Conservation (phyloP, 2,113 vertebrate species). For the Prolemur simus region DNA sequence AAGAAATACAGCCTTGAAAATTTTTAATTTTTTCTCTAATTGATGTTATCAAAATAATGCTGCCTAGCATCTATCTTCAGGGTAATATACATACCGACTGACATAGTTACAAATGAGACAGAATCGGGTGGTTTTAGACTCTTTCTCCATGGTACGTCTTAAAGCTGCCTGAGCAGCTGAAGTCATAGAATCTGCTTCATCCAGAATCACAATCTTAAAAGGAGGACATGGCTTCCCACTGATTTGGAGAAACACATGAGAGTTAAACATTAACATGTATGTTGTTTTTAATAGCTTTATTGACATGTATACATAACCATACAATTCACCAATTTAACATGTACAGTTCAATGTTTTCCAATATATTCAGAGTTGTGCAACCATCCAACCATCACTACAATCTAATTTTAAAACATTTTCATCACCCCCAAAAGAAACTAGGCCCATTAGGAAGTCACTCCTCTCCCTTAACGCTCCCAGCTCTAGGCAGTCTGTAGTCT, state of each 20-base stretch:
- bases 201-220: conserved; percentile 98
- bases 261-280: neutral
- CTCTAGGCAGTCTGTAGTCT: neutral
- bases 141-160: conserved; percentile 98
- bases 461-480: neutral
- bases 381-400: neutral
- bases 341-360: neutral
- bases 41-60: neutral
- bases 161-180: conserved; percentile 95
- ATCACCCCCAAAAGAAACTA: neutral
- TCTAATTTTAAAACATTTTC: neutral
- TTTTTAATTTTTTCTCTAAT: neutral
- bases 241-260: conserved; percentile 54
- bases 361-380: neutral
- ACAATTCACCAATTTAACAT: neutral
- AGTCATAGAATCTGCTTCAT: conserved; percentile 99
- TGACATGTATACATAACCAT: neutral
- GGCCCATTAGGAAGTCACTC: neutral
- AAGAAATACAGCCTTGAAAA: neutral
- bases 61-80: neutral
- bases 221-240: conserved; percentile 96
- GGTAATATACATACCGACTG: conserved; percentile 88
- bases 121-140: conserved; percentile 97
- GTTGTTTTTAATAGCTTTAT: neutral
- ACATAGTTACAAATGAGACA: conserved; percentile 99